phyloP scores from a whole-genome alignment of 1,140 invertebrate species.

The Bombus pyrosoma region DNA sequence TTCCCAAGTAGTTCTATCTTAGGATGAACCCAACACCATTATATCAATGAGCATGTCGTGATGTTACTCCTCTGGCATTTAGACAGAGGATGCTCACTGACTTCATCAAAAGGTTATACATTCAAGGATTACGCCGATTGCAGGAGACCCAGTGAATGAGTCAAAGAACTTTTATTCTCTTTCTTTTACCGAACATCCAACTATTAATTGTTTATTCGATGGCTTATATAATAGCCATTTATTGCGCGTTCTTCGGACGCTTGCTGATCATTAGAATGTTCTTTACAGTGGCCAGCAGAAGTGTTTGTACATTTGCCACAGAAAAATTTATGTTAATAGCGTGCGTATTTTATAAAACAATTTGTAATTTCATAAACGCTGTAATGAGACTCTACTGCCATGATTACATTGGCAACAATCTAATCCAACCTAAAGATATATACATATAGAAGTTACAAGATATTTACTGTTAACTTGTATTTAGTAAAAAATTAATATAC shows the following conservation, averaged over 20 bases:
- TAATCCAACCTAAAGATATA: too few species aligned
- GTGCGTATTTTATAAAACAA: too few species aligned
- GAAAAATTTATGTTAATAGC: too few species aligned
- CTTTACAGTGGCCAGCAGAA: too few species aligned
- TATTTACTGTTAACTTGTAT: too few species aligned
- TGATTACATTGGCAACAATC: too few species aligned
- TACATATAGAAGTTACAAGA: too few species aligned
- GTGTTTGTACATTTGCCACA: too few species aligned
- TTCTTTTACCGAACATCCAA: slow-evolving; percentile 19
- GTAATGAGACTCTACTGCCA: too few species aligned
- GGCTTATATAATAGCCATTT: background rate
- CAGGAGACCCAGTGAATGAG: slow-evolving; percentile 45
- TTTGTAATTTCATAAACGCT: too few species aligned
- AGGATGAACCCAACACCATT: background rate
- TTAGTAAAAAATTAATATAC: too few species aligned
- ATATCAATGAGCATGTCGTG: slow-evolving; percentile 53
- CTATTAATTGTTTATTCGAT: background rate
- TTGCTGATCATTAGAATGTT: background rate
- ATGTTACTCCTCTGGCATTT: slow-evolving; percentile 67
- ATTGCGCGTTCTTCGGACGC: background rate
- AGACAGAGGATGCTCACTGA: slow-evolving; percentile 51
- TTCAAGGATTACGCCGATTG: slow-evolving; percentile 51
- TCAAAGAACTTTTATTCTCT: background rate
- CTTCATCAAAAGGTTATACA: slow-evolving; percentile 66
- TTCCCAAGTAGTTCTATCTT: slow-evolving; percentile 8